Base-by-base conservation (phyloP, 2,888 invertebrate genomes). In the Caenorhabditis sp. region DNA sequence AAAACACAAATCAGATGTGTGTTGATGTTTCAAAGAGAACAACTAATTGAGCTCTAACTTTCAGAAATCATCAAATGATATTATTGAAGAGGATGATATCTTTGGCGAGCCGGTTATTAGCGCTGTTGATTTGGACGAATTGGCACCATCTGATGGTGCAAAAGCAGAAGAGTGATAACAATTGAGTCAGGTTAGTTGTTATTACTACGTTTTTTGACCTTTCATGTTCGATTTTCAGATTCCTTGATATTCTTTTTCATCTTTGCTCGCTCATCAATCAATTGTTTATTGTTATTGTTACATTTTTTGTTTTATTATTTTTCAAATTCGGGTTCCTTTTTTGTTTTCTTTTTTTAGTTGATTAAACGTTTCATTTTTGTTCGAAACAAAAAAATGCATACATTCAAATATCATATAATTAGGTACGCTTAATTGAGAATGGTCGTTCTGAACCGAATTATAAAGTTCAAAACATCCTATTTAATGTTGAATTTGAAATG, bases 51-150 rank as follows among this genome's bases (percentile, higher is more conserved):
- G n/a, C n/a, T n/a, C n/a, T n/a, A n/a, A n/a, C n/a, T n/a, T 56
- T 31, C 57, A 58, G 26, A 67, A 63, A 49, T 50, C 67, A 38
- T 57, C 67, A 23, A 38, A 36, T 3, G 71, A 67, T 17, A n/a
- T 71, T 25, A 57, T 67, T 12, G 76, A 73, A 53, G 62, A 72
- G 1, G 71, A 78, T 50, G 70, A 75, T 53, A 63, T 81, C 14
- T 78, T 81, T 53, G 81, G 81, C 38, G 81, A 81, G 21, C 59
- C 70, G 20, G 62, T 63, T 21, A 70, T 81, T n/a, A 38, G 64
- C 49, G 66, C 78, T 1, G 69, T 61, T 36, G 70, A 64, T 27
- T 53, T 75, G 21, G 75, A 75, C n/a, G 57, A 58, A 20, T 58
- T 58, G 1, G 57, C 27, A 58, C 57, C 57, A 36, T 58, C 57